phyloP scores from a whole-genome alignment of 2,797 vertebrate species.

The Hyperoplus lanceolatus region DNA sequence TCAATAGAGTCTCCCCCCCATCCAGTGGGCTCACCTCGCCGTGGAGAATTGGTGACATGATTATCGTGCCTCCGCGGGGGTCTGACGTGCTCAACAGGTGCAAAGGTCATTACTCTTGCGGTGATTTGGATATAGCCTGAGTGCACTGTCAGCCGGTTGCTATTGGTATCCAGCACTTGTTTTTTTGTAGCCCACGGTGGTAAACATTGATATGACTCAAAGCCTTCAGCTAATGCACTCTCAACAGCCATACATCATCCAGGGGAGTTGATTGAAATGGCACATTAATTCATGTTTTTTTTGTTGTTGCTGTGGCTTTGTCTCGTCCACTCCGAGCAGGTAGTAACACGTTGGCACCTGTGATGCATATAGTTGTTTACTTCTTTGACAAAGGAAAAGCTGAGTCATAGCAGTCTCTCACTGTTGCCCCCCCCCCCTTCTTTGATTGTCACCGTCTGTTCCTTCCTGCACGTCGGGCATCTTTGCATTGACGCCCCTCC shows the following conservation, averaged over 20 bases:
- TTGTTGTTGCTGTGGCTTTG: conserved; percentile 9
- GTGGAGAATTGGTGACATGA: conserved; percentile 12
- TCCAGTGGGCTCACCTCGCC: conserved; percentile 17
- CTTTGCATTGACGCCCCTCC: conserved; percentile 15
- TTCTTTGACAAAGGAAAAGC: conserved; percentile 62
- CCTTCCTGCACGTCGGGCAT: conserved; percentile 12
- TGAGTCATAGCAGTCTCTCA: conserved; percentile 70
- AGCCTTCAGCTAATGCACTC: conserved; percentile 31
- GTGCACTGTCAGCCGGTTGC: conserved; percentile 24
- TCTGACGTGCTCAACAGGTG: conserved; percentile 22
- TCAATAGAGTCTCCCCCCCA: neutral
- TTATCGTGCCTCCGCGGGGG: conserved; percentile 1
- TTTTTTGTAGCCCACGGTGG: conserved; percentile 26
- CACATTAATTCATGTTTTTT: conserved; percentile 11
- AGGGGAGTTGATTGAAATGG: conserved; percentile 7
- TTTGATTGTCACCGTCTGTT: conserved; percentile 37
- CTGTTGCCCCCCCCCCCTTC: conserved; percentile 17
- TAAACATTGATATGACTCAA: conserved; percentile 27
- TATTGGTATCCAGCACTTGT: conserved; percentile 22
- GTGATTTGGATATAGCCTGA: conserved; percentile 19
- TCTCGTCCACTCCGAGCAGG: conserved; percentile 26
- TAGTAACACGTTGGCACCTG: conserved; percentile 26
- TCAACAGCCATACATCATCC: conserved; percentile 18
- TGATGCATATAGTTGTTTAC: conserved; percentile 69
- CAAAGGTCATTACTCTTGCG: conserved; percentile 20